Base-by-base conservation (phyloP, 1,140 invertebrate genomes). In the Lepidurus couesii region DNA sequence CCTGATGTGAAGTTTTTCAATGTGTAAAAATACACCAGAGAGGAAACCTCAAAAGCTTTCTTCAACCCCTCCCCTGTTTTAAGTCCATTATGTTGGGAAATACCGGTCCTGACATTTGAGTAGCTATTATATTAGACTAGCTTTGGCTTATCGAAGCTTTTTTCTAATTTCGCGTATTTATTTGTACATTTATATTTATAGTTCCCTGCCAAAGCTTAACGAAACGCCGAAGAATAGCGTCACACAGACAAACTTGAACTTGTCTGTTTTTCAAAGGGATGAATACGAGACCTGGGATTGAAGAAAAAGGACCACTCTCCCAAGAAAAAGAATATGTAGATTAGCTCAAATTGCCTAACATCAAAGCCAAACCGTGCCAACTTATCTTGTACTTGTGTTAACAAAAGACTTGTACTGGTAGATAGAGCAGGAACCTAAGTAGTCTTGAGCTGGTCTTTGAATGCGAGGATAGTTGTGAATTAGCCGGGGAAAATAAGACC, bases 291-390 rank as follows among this genome's bases (percentile, higher is more conserved):
- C 45, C 16, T 2, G 45, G 16, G 6, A 47, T 65, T 13, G 53
- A 0, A 9, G 53, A 65, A 65, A 65, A 65, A 21, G 7, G 16
- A 65, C 34, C 34, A 34, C 34, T 65, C 34, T 65, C 53, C 8
- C 13, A 21, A 65, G 53, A 65, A 65, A 65, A 65, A 13, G 53
- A 65, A 21, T 16, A 65, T 65, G 53, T 7, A 65, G 53, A 65
- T 65, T 65, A 65, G 53, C 53, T 65, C 9, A 65, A 65, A 65
- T 65, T n/a, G 53, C 53, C 53, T 65, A 65, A 65, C 53, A 65
- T 65, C 53, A 65, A 65, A 65, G 53, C 53, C 53, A 65, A 65
- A 65, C 53, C n/a, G 53, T 65, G 53, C 53, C 13, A 65, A 65
- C 53, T 65, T 16, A 65, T 21, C 53, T 65, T 21, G 13, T 21